A percentile compares a stretch with the other conserved stretches of the same genome.
Evolutionary conservation across 2,113 vertebrate species (phyloP).

Genomic region (human): DNA sequence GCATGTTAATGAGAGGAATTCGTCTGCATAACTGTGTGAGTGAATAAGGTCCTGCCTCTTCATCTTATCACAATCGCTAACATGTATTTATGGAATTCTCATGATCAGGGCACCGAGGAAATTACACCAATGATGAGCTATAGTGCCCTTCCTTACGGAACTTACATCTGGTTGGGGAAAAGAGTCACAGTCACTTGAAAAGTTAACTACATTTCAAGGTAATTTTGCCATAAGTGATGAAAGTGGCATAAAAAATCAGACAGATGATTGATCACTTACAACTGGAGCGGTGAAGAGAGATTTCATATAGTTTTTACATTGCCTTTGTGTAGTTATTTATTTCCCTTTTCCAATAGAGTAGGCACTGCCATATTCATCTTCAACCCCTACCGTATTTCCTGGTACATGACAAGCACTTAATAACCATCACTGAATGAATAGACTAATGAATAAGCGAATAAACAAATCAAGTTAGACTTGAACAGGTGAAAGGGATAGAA

Average conservation of each 20-base stretch:
- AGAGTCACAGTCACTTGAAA: conserved; percentile 45
- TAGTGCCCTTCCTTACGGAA: not conserved
- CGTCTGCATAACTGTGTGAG: not conserved
- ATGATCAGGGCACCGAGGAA: not conserved
- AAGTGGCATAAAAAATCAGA: conserved; percentile 44
- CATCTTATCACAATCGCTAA: not conserved
- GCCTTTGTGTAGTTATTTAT: conserved; percentile 61
- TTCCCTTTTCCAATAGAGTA: conserved; percentile 13
- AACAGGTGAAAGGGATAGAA: not conserved
- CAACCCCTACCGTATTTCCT: not conserved
- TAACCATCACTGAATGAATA: not conserved
- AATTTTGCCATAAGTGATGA: conserved; percentile 52
- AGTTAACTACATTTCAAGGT: conserved; percentile 59
- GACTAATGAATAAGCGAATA: not conserved
- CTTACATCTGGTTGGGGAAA: not conserved
- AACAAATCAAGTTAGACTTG: conserved; percentile 25
- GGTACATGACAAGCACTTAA: not conserved
- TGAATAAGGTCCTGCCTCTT: not conserved
- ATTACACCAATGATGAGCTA: not conserved
- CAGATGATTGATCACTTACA: conserved; percentile 56
- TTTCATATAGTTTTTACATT: conserved; percentile 48
- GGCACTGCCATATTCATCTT: not conserved
- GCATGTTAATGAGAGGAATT: not conserved
- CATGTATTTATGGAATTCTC: conserved; percentile 27
- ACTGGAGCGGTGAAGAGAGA: conserved; percentile 39